Evolutionary conservation across 2,113 vertebrate species (phyloP).

Genomic region (Takifugu flavidus): DNA sequence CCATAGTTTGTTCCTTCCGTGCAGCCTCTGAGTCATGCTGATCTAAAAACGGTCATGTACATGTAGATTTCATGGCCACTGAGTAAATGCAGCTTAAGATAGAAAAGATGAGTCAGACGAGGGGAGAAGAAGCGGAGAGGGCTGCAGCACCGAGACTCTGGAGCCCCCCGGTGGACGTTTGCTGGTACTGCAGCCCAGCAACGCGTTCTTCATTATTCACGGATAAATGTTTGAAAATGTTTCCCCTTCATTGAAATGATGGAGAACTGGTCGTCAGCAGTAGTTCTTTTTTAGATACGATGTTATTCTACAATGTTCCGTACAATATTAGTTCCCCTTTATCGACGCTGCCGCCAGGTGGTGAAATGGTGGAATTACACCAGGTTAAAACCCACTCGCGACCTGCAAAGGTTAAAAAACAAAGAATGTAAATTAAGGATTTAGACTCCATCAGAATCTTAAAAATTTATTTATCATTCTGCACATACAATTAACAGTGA

Average conservation of each 20-base stretch:
- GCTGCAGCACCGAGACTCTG: not conserved
- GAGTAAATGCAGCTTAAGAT: slow-evolving; percentile 47
- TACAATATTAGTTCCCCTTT: not conserved
- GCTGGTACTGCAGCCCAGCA: slow-evolving; percentile 14
- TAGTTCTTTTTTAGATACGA: no score
- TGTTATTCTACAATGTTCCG: not conserved
- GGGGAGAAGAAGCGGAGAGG: slow-evolving; percentile 19
- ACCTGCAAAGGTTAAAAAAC: slow-evolving; percentile 5
- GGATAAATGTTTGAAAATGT: no score
- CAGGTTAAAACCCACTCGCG: not conserved
- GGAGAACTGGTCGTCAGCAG: no score
- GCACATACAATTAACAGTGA: slow-evolving; percentile 6
- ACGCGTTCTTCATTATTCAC: no score
- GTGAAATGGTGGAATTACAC: slow-evolving; percentile 36
- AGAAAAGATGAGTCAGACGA: slow-evolving; percentile 66
- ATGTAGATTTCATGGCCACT: slow-evolving; percentile 16
- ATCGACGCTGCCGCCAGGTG: slow-evolving; percentile 44
- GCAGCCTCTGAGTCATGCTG: slow-evolving; percentile 31
- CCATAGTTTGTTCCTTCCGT: slow-evolving; percentile 8
- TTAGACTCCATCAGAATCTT: not conserved
- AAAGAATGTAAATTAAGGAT: not conserved
- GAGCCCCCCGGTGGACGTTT: slow-evolving; percentile 30
- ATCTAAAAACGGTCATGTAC: slow-evolving; percentile 38
- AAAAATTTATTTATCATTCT: slow-evolving; percentile 43
- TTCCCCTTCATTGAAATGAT: no score